phyloP scores from a whole-genome alignment of 2,797 vertebrate genomes.

The Adrianichthys oophorus region DNA sequence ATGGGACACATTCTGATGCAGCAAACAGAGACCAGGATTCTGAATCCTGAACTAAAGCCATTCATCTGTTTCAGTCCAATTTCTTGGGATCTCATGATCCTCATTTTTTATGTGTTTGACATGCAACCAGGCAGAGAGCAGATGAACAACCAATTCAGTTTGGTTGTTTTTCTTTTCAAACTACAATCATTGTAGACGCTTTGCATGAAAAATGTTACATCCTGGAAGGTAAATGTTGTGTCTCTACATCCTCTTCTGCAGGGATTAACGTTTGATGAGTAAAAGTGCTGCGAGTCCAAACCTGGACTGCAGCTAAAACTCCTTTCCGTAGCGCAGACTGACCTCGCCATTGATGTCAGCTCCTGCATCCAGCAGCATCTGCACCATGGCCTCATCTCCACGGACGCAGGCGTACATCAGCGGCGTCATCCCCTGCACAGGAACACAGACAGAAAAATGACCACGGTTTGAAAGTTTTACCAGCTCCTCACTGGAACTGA shows the following conservation, averaged over 20 bases:
- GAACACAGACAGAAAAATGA: not conserved
- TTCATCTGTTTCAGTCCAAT: too few relatives aligned
- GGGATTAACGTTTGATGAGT: too few relatives aligned
- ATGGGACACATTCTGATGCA: conserved; percentile 36
- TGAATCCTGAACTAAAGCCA: conserved; percentile 26
- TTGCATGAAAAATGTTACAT: too few relatives aligned
- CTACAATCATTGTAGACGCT: too few relatives aligned
- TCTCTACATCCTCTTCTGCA: too few relatives aligned
- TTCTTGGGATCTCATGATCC: too few relatives aligned
- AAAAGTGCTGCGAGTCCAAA: not conserved
- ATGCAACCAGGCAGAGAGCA: too few relatives aligned
- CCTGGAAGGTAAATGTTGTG: too few relatives aligned
- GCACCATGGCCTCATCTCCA: conserved; percentile 98
- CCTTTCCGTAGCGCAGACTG: conserved; percentile 51
- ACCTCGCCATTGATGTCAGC: conserved; percentile 97
- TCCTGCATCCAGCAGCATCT: conserved; percentile 98
- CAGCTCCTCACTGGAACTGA: not conserved
- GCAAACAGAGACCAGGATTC: conserved; percentile 43
- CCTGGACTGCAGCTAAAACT: conserved; percentile 22
- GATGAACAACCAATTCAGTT: too few relatives aligned
- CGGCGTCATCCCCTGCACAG: conserved; percentile 86
- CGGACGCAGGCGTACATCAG: conserved; percentile 97
- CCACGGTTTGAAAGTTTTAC: fast-evolving
- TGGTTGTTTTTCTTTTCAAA: too few relatives aligned
- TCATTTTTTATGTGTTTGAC: too few relatives aligned